Evolutionary conservation across 2,113 vertebrate species (phyloP).

Genomic region (Psophia crepitans): DNA sequence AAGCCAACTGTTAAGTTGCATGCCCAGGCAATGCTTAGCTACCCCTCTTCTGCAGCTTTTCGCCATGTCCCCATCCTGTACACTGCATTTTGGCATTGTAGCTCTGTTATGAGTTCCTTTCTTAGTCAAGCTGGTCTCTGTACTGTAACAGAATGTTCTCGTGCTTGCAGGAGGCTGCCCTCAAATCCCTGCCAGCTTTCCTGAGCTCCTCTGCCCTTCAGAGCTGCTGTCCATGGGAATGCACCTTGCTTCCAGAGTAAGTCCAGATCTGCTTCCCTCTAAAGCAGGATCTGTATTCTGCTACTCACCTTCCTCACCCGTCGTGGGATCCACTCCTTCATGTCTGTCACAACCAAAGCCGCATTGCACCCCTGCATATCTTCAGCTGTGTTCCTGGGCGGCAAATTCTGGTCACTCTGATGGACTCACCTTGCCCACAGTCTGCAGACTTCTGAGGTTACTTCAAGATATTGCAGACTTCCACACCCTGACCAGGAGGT

Average conservation of each 20-base stretch:
- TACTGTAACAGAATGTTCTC: not conserved
- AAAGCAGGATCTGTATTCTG: not conserved
- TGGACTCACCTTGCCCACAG: not conserved
- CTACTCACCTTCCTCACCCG: rapidly evolving
- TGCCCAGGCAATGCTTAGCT: not conserved
- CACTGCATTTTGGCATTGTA: not conserved
- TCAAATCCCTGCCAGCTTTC: not conserved
- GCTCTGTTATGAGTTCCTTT: not conserved
- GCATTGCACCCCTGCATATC: no score
- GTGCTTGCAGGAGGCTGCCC: not conserved
- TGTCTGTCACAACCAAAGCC: not conserved
- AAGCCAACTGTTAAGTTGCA: not conserved
- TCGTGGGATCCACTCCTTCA: not conserved
- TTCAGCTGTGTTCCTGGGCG: not conserved
- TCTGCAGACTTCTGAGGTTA: not conserved
- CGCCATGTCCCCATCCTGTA: not conserved
- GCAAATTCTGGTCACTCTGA: not conserved
- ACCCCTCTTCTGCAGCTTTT: not conserved
- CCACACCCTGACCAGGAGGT: not conserved
- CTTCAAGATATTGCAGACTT: not conserved
- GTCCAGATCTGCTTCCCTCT: rapidly evolving
- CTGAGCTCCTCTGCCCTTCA: not conserved
- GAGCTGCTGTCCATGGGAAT: not conserved
- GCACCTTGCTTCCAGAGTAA: not conserved
- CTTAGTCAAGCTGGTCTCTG: not conserved